Conservation (phyloP, 2,797 vertebrate genomes). For the Enteromius argenteus region DNA sequence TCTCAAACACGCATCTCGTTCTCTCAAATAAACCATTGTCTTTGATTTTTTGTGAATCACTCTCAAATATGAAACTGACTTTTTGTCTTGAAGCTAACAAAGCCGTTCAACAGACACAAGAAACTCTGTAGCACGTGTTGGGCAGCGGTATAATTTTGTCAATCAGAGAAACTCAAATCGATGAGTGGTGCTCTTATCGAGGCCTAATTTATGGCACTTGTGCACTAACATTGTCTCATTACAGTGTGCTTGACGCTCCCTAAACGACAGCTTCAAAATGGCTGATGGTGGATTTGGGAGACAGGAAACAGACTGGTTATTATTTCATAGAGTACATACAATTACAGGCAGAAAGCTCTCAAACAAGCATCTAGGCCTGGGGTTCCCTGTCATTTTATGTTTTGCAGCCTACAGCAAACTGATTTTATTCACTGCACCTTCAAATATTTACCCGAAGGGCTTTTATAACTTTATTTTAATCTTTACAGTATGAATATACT, state of each 20-base stretch:
- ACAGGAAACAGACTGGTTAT: slow-evolving; percentile 1
- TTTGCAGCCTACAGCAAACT: neutral
- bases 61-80: slow-evolving; percentile 25
- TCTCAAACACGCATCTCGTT: neutral
- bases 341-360: slow-evolving; percentile 3
- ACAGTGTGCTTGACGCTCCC: slow-evolving; percentile 14
- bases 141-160: slow-evolving; percentile 2
- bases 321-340: slow-evolving; percentile 23
- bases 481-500: neutral
- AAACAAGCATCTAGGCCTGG: neutral
- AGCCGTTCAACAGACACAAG: neutral
- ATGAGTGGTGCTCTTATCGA: slow-evolving; percentile 12
- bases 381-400: neutral
- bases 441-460: neutral
- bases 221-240: slow-evolving; percentile 29
- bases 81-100: neutral
- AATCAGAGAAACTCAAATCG: slow-evolving; percentile 16
- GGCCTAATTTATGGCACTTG: slow-evolving; percentile 26
- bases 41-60: slow-evolving; percentile 22
- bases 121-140: neutral
- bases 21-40: slow-evolving; percentile 20
- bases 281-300: slow-evolving; percentile 21
- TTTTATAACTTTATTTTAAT: neutral
- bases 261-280: slow-evolving; percentile 29
- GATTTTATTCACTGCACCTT: neutral